These are phyloP conservation scores for Oncorhynchus keta DNA, from an alignment of 2,113 vertebrate genomes.

Conservation along the genomic window DNA sequence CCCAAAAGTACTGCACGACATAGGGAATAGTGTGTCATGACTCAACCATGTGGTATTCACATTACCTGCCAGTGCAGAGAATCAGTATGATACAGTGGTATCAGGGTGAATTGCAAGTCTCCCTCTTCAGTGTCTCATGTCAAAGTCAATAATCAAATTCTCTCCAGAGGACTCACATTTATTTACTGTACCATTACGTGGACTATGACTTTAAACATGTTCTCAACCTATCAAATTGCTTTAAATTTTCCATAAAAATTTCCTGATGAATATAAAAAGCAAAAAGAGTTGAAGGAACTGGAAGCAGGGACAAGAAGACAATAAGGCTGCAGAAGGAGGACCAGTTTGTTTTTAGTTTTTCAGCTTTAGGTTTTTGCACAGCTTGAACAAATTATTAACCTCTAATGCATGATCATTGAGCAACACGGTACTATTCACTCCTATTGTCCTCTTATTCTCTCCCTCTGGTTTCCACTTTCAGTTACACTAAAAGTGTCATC, in stretches of 20 bases:
- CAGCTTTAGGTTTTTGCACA: slow-evolving; percentile 73
- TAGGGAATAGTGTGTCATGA: too few relatives aligned
- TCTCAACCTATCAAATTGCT: slow-evolving; percentile 88
- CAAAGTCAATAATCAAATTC: slow-evolving; percentile 28
- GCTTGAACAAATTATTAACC: slow-evolving; percentile 62
- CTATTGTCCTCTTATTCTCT: slow-evolving; percentile 25
- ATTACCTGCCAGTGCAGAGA: slow-evolving; percentile 89
- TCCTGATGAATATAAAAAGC: slow-evolving; percentile 94
- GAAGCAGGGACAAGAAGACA: slow-evolving; percentile 75
- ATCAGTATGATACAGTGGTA: slow-evolving; percentile 66
- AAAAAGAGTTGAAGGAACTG: slow-evolving; percentile 79
- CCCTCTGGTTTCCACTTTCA: slow-evolving; percentile 58
- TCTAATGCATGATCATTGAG: slow-evolving; percentile 73
- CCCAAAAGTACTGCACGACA: slow-evolving; percentile 26
- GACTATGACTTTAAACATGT: slow-evolving; percentile 78
- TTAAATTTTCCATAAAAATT: slow-evolving; percentile 91
- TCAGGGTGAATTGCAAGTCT: slow-evolving; percentile 43
- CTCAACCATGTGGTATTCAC: slow-evolving; percentile 76
- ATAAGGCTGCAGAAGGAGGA: slow-evolving; percentile 80
- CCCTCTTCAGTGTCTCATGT: slow-evolving; percentile 2
- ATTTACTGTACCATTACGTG: slow-evolving; percentile 80
- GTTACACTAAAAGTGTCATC: slow-evolving; percentile 78
- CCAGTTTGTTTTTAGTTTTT: slow-evolving; percentile 31
- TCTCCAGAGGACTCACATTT: slow-evolving; percentile 46
- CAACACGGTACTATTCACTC: slow-evolving; percentile 66